These are phyloP conservation scores for Dromaius novaehollandiae DNA, from an alignment of 2,113 vertebrate species.

Conservation along the genomic window DNA sequence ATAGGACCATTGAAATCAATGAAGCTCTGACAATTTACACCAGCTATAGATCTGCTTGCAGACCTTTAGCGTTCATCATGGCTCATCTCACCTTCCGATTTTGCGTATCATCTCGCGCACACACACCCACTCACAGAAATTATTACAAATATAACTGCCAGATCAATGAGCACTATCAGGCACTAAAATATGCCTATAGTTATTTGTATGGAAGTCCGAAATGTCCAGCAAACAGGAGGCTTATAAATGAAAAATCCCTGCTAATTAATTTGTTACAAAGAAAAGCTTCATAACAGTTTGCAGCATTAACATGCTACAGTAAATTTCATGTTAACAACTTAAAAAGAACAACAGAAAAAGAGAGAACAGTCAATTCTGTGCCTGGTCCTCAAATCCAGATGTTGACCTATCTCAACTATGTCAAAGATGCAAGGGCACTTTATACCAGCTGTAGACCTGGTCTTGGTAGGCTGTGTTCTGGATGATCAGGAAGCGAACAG, in stretches of 20 bases:
- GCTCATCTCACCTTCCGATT: neutral
- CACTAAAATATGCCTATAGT: neutral
- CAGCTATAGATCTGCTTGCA: neutral
- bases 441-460: neutral
- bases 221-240: neutral
- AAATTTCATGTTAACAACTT: conserved; percentile 1
- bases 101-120: neutral
- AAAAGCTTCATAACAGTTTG: neutral
- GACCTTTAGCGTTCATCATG: conserved; percentile 13
- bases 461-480: neutral
- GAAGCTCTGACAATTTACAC: conserved; percentile 39
- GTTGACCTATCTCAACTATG: neutral
- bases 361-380: neutral
- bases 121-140: neutral
- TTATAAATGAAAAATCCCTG: neutral
- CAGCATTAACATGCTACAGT: neutral
- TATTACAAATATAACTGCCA: neutral
- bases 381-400: neutral
- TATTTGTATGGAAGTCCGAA: neutral
- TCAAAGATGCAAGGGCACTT: neutral
- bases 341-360: neutral
- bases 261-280: neutral
- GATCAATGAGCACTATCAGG: neutral
- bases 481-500: neutral
- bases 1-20: conserved; percentile 9